Percentiles rank a stretch among this genome's conserved stretches.
Evolutionary conservation across 2,113 vertebrate species (phyloP).

Genomic region (Sitta europaea): DNA sequence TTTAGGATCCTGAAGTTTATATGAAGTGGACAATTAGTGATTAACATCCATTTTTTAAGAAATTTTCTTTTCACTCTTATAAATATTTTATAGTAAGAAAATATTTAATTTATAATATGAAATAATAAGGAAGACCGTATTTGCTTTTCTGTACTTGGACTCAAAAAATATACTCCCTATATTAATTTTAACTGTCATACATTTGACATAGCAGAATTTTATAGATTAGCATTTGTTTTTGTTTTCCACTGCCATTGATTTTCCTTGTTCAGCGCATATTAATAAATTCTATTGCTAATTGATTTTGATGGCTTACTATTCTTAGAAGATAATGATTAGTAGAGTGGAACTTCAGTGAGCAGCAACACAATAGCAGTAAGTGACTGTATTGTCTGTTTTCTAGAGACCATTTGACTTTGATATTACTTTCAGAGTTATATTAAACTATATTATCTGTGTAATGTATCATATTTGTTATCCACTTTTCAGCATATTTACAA

Average conservation of each 20-base stretch:
- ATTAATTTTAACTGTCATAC: background rate
- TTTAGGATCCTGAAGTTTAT: background rate
- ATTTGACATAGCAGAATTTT: background rate
- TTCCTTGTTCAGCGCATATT: background rate
- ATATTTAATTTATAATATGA: background rate
- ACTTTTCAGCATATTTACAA: background rate
- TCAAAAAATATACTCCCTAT: background rate
- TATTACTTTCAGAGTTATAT: background rate
- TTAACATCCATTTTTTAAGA: background rate
- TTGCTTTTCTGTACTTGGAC: background rate
- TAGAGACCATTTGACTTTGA: background rate
- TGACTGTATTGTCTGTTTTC: rapidly evolving
- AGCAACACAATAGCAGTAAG: background rate
- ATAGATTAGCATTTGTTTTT: background rate
- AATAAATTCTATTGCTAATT: background rate
- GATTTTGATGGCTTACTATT: background rate
- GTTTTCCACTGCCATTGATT: background rate
- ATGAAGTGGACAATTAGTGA: background rate
- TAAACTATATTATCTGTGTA: background rate
- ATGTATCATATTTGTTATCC: background rate
- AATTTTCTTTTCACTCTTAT: background rate
- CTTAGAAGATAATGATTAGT: background rate
- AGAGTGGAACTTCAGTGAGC: background rate
- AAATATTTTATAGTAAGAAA: background rate
- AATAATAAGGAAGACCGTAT: background rate